phyloP scores from a whole-genome alignment of 2,113 vertebrate genomes.

The Lepisosteus oculatus region DNA sequence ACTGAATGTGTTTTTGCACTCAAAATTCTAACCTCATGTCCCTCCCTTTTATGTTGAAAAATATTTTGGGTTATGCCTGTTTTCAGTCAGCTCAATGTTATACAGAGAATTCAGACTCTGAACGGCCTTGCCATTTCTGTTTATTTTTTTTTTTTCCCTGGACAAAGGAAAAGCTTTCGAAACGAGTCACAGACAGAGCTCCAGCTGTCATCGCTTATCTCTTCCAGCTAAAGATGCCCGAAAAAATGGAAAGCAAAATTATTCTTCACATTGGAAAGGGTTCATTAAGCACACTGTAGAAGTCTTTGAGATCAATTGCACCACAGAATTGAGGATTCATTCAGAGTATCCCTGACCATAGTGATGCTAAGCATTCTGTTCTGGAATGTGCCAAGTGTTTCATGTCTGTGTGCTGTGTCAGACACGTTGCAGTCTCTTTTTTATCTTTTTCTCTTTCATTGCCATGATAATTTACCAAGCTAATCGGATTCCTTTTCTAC shows the following conservation, averaged over 20 bases:
- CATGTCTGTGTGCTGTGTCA: constrained; percentile 15
- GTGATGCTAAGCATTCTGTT: constrained; percentile 18
- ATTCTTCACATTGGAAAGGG: no score
- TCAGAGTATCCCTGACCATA: neutral
- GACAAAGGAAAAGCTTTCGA: no score
- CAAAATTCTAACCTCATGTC: neutral
- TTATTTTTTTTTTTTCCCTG: no score
- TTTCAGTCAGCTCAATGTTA: neutral
- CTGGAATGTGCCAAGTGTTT: constrained; percentile 20
- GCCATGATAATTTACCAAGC: neutral
- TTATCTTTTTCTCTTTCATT: neutral
- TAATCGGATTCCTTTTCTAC: neutral
- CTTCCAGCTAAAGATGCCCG: no score
- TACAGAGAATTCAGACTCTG: no score
- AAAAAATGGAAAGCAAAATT: no score
- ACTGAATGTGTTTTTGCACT: neutral
- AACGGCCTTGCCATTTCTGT: no score
- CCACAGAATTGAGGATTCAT: no score
- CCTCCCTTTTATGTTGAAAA: constrained; percentile 2
- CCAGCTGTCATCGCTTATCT: no score
- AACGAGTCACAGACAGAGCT: no score
- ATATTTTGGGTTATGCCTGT: neutral
- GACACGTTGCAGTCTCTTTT: constrained; percentile 12
- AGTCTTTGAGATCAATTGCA: no score
- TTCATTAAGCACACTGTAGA: no score